Base-by-base conservation (phyloP, 2,113 vertebrate species). In the Hyla sarda region DNA sequence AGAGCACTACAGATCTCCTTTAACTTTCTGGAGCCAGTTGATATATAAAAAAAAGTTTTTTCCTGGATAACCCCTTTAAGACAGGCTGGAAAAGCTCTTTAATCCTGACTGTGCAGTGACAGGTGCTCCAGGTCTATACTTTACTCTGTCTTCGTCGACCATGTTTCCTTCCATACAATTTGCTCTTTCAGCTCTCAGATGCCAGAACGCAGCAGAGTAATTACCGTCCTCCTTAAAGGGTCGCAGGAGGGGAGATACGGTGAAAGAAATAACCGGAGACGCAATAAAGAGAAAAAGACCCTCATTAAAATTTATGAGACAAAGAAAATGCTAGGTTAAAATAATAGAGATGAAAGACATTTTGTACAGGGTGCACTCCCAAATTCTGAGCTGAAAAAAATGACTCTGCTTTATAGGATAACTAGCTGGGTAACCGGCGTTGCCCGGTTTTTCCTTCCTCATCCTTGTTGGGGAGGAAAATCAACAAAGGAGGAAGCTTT, bases 301-400 rank as follows among this genome's bases (percentile, higher is more conserved):
- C 5, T 13, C 72, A 12, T 60, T 78, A 86, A 79, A 71, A 80
- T 56, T 11, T 52, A 80, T 72, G 48, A 86, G 62, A 78, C 5
- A 32, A 5, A 9, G 81, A 79, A 88, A 89, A 77, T 0, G 74
- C 60, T 30, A 16, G 54, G 41, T 77, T 67, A 54, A 78, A 78
- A 78, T 77, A 85, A 85, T 67, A 21, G 56, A 69, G 45, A 67
- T 85, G 23, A 69, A 85, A 85, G 75, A 8, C 34, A 11, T 84
- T 48, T 30, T 37, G 7, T 13, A 4, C 41, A 13, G 37, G 47
- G 23, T 6, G 73, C 72, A 6, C 12, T 14, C 76, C 52, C n/a
- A 30, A 19, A 23, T 54, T 78, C 52, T 58, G 52, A 1, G 69
- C 16, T 13, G 5, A 1, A 71, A 71, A 25, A 14, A 45, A 41